Evolutionary conservation across 2,113 vertebrate species (phyloP).

Genomic region (Hemiscyllium ocellatum): DNA sequence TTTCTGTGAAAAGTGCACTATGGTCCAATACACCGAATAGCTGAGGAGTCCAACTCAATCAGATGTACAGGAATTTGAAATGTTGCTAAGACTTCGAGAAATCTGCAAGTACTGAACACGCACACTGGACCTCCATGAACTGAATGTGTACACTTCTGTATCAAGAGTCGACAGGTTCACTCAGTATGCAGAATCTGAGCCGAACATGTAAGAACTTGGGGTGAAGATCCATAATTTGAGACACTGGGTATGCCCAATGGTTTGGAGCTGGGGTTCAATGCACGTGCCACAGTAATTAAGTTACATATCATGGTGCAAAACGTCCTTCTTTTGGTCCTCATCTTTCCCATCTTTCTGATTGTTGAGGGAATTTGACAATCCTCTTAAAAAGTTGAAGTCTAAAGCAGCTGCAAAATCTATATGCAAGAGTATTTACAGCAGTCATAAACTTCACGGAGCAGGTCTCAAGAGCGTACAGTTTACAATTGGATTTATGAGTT

Average conservation of each 20-base stretch:
- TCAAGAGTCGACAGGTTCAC: background rate
- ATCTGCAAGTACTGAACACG: background rate
- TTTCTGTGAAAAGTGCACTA: slow-evolving; percentile 21
- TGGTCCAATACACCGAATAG: background rate
- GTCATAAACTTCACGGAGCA: background rate
- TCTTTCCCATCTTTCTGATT: background rate
- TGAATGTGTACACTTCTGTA: slow-evolving; percentile 14
- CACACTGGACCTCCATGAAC: background rate
- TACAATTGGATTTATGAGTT: background rate
- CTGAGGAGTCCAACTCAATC: slow-evolving; percentile 1
- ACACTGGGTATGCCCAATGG: background rate
- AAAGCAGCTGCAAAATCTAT: background rate
- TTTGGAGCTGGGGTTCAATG: background rate
- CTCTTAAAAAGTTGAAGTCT: background rate
- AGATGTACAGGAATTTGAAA: slow-evolving; percentile 21
- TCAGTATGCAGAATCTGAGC: slow-evolving; percentile 1
- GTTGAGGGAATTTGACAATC: background rate
- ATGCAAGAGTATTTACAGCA: background rate
- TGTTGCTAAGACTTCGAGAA: background rate
- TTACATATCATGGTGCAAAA: background rate
- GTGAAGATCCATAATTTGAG: background rate
- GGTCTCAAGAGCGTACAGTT: background rate
- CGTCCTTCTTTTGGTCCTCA: background rate
- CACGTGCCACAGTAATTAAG: background rate
- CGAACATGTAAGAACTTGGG: background rate